Evolutionary conservation across 2,888 invertebrate species (phyloP).

Genomic region (Cosmopolites sordidus): DNA sequence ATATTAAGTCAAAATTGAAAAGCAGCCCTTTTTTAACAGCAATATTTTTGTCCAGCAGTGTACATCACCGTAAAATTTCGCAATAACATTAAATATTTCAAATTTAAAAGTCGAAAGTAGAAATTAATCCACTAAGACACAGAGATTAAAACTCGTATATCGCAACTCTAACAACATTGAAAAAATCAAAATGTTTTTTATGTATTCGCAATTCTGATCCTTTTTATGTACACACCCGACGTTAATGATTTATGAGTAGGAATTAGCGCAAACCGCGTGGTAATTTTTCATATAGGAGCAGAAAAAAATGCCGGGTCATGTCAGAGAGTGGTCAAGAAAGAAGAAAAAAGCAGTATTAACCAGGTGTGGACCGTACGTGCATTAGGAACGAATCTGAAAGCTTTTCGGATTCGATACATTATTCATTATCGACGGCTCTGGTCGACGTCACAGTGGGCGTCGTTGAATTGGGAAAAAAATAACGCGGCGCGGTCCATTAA

Average conservation of each 20-base stretch:
- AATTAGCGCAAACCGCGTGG: slow-evolving; percentile 19
- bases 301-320: slow-evolving; percentile 16
- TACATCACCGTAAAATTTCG: too few relatives aligned
- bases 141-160: too few relatives aligned
- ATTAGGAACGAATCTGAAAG: slow-evolving; percentile 21
- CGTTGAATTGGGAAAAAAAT: slow-evolving; percentile 3
- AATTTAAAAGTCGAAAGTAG: too few relatives aligned
- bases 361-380: slow-evolving; percentile 21
- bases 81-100: too few relatives aligned
- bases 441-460: slow-evolving; percentile 4
- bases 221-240: too few relatives aligned
- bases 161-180: too few relatives aligned
- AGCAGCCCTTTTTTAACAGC: too few relatives aligned
- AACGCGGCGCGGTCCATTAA: slow-evolving; percentile 6
- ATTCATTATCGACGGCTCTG: slow-evolving; percentile 18
- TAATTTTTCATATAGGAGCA: slow-evolving; percentile 4
- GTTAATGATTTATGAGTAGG: slow-evolving; percentile 9
- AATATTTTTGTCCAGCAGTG: too few relatives aligned
- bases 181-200: too few relatives aligned
- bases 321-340: slow-evolving; percentile 18
- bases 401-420: slow-evolving; percentile 24
- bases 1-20: too few relatives aligned
- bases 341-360: slow-evolving; percentile 11
- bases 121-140: too few relatives aligned
- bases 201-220: too few relatives aligned